A percentile compares a stretch with the other conserved stretches of the same genome.
Conservation (phyloP, 2,113 vertebrate species). For the Odontesthes bonariensis region DNA sequence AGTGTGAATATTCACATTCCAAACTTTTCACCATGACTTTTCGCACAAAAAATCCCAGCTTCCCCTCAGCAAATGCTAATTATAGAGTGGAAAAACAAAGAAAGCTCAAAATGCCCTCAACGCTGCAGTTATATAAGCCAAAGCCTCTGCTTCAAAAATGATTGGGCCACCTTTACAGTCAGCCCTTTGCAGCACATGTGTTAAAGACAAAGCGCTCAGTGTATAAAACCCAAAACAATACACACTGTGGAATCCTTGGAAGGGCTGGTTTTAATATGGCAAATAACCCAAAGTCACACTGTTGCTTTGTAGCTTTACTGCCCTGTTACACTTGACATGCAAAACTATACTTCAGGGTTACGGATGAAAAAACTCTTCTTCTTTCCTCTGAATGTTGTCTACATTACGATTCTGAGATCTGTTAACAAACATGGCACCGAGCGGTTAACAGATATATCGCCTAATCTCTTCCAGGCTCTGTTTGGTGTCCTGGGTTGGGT, state of each 20-base stretch:
- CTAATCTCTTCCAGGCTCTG: neutral
- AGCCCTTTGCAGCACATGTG: constrained; percentile 32
- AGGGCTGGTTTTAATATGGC: constrained; percentile 49
- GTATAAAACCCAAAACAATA: constrained; percentile 52
- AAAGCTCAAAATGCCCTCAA: constrained; percentile 54
- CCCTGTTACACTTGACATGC: constrained; percentile 35
- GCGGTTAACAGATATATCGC: neutral
- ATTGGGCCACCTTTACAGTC: constrained; percentile 56
- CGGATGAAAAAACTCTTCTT: constrained; percentile 30
- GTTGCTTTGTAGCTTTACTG: constrained; percentile 21
- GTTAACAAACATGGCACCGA: constrained; percentile 14
- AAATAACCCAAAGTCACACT: constrained; percentile 52
- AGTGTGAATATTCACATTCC: constrained; percentile 76
- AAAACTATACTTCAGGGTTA: constrained; percentile 49
- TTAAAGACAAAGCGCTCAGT: constrained; percentile 43
- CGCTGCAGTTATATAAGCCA: constrained; percentile 60
- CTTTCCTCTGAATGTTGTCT: neutral
- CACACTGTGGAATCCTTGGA: constrained; percentile 40
- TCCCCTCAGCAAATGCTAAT: constrained; percentile 53
- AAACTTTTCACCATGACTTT: constrained; percentile 49
- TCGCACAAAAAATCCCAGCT: constrained; percentile 48
- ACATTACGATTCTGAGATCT: neutral
- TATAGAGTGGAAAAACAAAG: constrained; percentile 61
- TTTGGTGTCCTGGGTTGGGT: neutral
- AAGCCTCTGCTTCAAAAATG: constrained; percentile 31